phyloP scores from a whole-genome alignment of 1,140 invertebrate genomes.

The Antheraea mylitta region DNA sequence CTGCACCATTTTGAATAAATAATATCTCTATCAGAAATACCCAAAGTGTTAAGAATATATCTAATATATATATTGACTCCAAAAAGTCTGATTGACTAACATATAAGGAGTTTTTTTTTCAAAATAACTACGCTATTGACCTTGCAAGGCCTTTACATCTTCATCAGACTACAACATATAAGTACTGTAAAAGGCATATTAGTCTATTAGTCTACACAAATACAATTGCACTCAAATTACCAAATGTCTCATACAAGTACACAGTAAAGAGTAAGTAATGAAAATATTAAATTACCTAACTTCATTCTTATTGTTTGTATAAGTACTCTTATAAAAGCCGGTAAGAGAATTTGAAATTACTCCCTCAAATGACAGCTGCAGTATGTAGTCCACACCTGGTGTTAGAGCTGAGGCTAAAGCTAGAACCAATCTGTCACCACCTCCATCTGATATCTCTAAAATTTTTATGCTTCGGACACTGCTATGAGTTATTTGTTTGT shows the following conservation, averaged over 20 bases:
- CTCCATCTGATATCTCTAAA: constrained; percentile 36
- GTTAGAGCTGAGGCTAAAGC: constrained; percentile 48
- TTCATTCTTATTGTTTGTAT: constrained; percentile 73
- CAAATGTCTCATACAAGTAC: neutral
- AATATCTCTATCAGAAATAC: too few species aligned
- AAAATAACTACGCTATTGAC: too few species aligned
- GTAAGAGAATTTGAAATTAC: constrained; percentile 80
- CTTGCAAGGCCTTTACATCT: too few species aligned
- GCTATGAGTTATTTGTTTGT: constrained; percentile 61
- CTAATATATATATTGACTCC: too few species aligned
- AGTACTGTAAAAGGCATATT: too few species aligned
- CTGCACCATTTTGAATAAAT: too few species aligned
- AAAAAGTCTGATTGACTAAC: too few species aligned
- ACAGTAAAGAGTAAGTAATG: neutral
- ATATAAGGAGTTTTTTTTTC: too few species aligned
- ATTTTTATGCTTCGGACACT: constrained; percentile 58
- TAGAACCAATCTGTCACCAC: constrained; percentile 55
- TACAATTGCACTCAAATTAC: too few species aligned
- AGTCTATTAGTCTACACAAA: too few species aligned
- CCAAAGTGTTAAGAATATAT: too few species aligned
- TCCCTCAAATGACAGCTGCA: constrained; percentile 79
- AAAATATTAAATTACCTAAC: constrained; percentile 51
- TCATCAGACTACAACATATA: too few species aligned
- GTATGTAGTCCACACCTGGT: constrained; percentile 59
- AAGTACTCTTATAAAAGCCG: constrained; percentile 92